Evolutionary conservation across 64 coral and sea anemone species (phyloP), one percentile per base, ranked within the genome.

Genomic region (Dendrophyllia cribrosa): DNA sequence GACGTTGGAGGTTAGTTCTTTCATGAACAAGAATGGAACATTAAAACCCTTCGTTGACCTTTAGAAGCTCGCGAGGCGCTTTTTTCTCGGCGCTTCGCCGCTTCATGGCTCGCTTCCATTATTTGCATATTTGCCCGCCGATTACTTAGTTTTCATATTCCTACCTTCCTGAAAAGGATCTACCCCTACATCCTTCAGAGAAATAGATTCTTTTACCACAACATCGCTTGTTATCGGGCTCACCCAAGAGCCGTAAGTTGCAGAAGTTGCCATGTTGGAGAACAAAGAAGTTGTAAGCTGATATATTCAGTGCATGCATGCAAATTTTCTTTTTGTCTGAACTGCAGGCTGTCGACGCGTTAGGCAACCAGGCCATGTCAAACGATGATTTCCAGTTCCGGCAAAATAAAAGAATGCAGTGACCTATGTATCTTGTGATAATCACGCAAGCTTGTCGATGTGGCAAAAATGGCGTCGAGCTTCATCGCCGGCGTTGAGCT

Each of bases 401-500:
- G 34, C 34, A 34, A 34, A 34, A 34, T 34, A 34, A 34, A 34
- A 34, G 34, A 34, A 34, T 34, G 34, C 34, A 34, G 34, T 34
- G 34, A 34, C 34, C 34, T 34, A 34, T 34, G 34, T 34, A 2
- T 34, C 34, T 34, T 34, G 34, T 72, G 43, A 44, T 15, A 1
- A 4, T 56, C 53, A 75, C 72, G 72, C 69, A 72, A 72, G 6
- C 26, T 34, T 47, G 46, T 9, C 8, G 51, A 77, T n/a, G 4
- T 52, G 21, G n/a, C 51, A 76, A 60, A 70, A 78, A 25, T 48
- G 50, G 72, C 59, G 52, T 25, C 63, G 19, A 24, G 67, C 20
- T 91, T 90, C 25, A 90, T 98, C 52, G 96, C 91, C 51, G 96
- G 91, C 25, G 89, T 96, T 22, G 96, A 98, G 78, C 82, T 98